Evolutionary conservation across 2,888 invertebrate species (phyloP), one percentile per base, ranked within the genome.

Genomic region (Catocala sponsa): DNA sequence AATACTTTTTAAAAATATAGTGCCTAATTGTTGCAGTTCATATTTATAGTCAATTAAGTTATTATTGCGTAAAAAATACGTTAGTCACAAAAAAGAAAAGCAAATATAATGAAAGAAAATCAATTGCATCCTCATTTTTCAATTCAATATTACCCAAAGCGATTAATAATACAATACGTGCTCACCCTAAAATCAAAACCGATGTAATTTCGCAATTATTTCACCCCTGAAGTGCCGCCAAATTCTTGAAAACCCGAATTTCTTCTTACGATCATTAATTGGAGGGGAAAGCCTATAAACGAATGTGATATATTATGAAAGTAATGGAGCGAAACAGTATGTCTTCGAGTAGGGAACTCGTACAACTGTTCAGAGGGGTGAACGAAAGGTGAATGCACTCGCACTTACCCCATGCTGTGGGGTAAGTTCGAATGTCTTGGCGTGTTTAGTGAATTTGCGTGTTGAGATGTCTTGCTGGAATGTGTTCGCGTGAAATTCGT

Each of bases 321-420:
- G 74, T 63, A 62, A 65, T 58, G 10, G 54, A 53, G 63, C 44
- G 58, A 69, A 59, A 67, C 75, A 74, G 60, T 71, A 59, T 63
- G 65, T 66, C 65, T 53, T 11, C 41, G 35, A 38, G 35, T 44
- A 46, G 53, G 43, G 73, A 76, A 71, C 51, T 66, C 77, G 35
- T 76, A 78, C 64, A 67, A 77, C 44, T 65, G 59, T 54, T 52
- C 44, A n/a, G 50, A 63, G 65, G 65, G 76, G 59, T 55, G 59
- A 55, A 33, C 52, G 62, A 49, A 61, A 63, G 70, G 67, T 78
- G 70, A 75, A 76, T 51, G 76, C 49, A 58, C 76, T 65, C 35
- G 35, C 35, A 9, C 44, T 51, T 47, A 46, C 63, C 49, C 42
- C 62, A 63, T 46, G 41, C 51, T 55, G 59, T 64, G 61, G 76